Base-by-base conservation (phyloP, 1,140 invertebrate genomes). In the Pteromalus puparum region DNA sequence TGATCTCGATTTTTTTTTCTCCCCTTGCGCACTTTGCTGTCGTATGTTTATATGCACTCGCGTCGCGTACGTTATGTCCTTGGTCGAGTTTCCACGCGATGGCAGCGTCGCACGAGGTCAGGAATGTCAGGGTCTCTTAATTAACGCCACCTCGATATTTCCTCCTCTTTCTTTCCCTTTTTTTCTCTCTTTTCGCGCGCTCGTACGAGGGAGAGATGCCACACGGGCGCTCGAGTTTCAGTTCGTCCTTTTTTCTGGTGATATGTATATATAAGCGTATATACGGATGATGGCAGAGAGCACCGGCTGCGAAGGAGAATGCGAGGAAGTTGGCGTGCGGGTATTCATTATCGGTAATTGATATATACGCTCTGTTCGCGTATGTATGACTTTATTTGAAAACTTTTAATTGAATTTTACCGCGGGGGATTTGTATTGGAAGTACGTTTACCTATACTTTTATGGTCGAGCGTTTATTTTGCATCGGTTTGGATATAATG, bases 61-160 rank as follows among this genome's bases (percentile, higher is more conserved):
- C 6, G 0, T 13, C 30, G 38, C 46, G 5, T 13, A 61, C 30
- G 38, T 30, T 72, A 65, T 68, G 72, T 80, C 75, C 80, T 87
- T 84, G 79, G 53, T 83, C 78, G 81, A 87, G 75, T 85, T 86
- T 83, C 68, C 75, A 77, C 28, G 70, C 34, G 76, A 2, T 3
- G 78, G 2, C 18, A 48, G 82, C 34, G 24, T 24, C 24, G 24
- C 30, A 87, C 80, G 73, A 78, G 85, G 86, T 86, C 84, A 86
- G 77, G 82, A 85, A 85, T 85, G 80, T 84, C 82, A 83, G 79
- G 85, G 84, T 83, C 81, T 87, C 84, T 85, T 81, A 84, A 82
- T 85, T 85, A 87, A 87, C 68, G 83, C 38, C n/a, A 26, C 67
- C 38, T 74, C 75, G 3, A 73, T 83, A 78, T 77, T 72, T n/a